These are phyloP conservation scores for Grallaria varia DNA, from an alignment of 2,113 vertebrate species.

Conservation along the genomic window DNA sequence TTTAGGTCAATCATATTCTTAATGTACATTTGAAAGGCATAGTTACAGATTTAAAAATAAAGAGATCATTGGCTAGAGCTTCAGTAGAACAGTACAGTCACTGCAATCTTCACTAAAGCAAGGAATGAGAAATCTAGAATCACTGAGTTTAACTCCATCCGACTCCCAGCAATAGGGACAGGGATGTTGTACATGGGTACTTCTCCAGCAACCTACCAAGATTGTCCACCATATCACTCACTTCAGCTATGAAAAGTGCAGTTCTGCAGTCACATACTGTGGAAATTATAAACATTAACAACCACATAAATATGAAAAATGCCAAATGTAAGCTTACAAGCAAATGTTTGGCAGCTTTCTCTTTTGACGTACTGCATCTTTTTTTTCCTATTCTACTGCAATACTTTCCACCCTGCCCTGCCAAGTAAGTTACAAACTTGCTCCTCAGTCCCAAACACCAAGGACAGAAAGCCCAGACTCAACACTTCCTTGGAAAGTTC, in stretches of 20 bases:
- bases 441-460: background rate
- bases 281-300: background rate
- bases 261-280: background rate
- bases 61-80: background rate
- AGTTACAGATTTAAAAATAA: background rate
- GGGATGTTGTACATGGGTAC: background rate
- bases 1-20: background rate
- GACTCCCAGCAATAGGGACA: background rate
- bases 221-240: rapidly evolving
- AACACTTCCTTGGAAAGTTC: background rate
- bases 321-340: background rate
- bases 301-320: background rate
- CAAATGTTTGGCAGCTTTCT: background rate
- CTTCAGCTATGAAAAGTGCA: background rate
- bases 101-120: rapidly evolving
- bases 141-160: background rate
- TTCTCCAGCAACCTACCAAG: rapidly evolving
- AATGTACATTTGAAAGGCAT: background rate
- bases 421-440: constrained; percentile 55
- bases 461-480: background rate
- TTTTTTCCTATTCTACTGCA: background rate
- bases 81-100: background rate
- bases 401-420: constrained; percentile 38
- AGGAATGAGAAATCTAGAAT: background rate
- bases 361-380: background rate